Evolutionary conservation across 2,797 vertebrate species (phyloP).

Genomic region (Hafferia zeledoni): DNA sequence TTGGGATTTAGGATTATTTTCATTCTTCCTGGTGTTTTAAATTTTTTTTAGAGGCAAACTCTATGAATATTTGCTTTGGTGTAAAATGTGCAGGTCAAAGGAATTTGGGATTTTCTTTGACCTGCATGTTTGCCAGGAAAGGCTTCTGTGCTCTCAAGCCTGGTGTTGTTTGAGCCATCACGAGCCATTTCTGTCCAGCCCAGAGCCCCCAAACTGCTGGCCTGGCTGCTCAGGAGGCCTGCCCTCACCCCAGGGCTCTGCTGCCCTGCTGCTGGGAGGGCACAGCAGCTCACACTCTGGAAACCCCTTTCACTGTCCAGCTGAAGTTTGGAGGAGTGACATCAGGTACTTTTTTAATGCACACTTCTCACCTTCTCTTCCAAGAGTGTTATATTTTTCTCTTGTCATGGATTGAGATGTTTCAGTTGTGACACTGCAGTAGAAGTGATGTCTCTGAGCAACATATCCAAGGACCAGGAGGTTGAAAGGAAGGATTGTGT

Average conservation of each 20-base stretch:
- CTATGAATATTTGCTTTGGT: not conserved
- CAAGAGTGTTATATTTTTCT: not conserved
- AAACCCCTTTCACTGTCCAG: not conserved
- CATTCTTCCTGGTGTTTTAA: not conserved
- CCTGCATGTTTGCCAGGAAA: not conserved
- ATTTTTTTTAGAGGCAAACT: not conserved
- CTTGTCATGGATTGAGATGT: not conserved
- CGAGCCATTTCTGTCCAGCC: not conserved
- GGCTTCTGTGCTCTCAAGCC: not conserved
- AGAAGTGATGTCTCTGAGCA: not conserved
- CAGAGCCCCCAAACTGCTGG: fast-evolving
- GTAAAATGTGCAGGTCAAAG: not conserved
- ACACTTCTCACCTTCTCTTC: not conserved
- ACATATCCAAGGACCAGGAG: not conserved
- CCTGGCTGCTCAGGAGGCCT: not conserved
- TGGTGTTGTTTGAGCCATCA: not conserved
- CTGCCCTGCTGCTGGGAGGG: not conserved
- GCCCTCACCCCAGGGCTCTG: not conserved
- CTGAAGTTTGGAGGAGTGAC: not conserved
- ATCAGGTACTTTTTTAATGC: not conserved
- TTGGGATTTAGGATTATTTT: not conserved
- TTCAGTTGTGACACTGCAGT: not conserved
- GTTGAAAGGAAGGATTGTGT: not conserved
- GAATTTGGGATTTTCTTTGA: not conserved
- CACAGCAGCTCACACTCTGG: not conserved